Percentiles rank a stretch among this genome's conserved stretches.
These are phyloP conservation scores for Opisthocomus hoazin DNA, from an alignment of 2,113 vertebrate species.

Conservation along the genomic window DNA sequence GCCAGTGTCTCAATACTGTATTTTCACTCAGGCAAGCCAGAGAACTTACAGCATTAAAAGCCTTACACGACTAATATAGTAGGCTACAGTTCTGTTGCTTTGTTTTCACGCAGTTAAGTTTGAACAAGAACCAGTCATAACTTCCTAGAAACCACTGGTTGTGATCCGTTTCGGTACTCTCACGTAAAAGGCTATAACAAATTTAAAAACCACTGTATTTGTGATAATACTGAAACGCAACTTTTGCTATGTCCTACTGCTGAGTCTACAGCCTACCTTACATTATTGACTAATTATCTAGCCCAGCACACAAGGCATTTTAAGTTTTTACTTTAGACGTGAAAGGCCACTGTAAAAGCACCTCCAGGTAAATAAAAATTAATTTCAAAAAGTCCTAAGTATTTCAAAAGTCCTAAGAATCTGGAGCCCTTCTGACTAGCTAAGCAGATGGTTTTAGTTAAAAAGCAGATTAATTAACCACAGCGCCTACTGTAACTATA, in stretches of 20 bases:
- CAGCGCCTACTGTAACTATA: neutral
- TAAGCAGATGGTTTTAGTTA: neutral
- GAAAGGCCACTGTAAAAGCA: neutral
- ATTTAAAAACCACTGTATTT: neutral
- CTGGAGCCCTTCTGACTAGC: neutral
- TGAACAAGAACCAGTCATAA: neutral
- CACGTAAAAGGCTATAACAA: neutral
- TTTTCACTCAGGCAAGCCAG: neutral
- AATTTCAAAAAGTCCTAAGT: neutral
- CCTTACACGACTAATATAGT: neutral
- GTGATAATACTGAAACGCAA: neutral
- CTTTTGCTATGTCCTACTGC: neutral
- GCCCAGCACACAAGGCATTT: neutral
- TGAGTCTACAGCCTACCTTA: neutral
- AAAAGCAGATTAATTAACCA: neutral
- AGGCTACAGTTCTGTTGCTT: neutral
- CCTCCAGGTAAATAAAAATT: neutral
- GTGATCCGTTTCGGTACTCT: neutral
- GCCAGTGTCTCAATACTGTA: neutral
- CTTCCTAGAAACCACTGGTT: neutral
- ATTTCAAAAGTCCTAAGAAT: neutral
- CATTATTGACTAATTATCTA: neutral
- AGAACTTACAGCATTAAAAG: neutral
- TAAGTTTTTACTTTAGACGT: neutral
- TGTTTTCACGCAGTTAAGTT: neutral